A percentile compares a stretch with the other conserved stretches of the same genome.
Evolutionary conservation across 2,888 invertebrate genomes (phyloP).

Genomic region (Heliconius charithonia): DNA sequence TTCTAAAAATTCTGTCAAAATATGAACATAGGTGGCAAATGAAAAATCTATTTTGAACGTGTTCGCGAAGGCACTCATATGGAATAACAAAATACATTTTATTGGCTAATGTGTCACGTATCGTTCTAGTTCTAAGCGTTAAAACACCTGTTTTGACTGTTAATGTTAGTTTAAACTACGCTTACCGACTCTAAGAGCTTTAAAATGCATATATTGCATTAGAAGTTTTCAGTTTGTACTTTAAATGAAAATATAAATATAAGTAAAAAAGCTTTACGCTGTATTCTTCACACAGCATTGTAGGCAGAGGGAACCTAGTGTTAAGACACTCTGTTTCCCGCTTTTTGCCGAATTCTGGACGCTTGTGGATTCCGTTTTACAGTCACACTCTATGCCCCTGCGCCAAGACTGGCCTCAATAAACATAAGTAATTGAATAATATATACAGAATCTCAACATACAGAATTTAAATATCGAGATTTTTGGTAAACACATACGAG

Average conservation of each 20-base stretch:
- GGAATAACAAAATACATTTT: constrained; percentile 18
- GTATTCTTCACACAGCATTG: too few species aligned
- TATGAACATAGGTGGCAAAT: neutral
- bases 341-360: too few species aligned
- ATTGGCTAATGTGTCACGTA: constrained; percentile 25
- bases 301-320: too few species aligned
- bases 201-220: neutral
- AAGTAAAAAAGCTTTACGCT: neutral
- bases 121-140: constrained; percentile 14
- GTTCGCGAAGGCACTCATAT: neutral
- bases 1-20: neutral
- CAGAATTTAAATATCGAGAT: neutral
- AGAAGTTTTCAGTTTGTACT: neutral
- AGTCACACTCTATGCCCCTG: too few species aligned
- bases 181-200: neutral
- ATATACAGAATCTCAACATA: neutral
- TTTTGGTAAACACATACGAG: neutral
- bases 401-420: neutral
- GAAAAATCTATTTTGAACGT: constrained; percentile 15
- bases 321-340: too few species aligned
- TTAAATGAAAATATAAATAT: neutral
- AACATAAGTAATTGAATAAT: neutral
- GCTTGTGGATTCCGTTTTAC: too few species aligned
- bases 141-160: constrained; percentile 23
- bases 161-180: constrained; percentile 2